A percentile compares a stretch with the other conserved stretches of the same genome.
Conservation (phyloP, 2,888 invertebrate genomes). For the Andrena praecox region DNA sequence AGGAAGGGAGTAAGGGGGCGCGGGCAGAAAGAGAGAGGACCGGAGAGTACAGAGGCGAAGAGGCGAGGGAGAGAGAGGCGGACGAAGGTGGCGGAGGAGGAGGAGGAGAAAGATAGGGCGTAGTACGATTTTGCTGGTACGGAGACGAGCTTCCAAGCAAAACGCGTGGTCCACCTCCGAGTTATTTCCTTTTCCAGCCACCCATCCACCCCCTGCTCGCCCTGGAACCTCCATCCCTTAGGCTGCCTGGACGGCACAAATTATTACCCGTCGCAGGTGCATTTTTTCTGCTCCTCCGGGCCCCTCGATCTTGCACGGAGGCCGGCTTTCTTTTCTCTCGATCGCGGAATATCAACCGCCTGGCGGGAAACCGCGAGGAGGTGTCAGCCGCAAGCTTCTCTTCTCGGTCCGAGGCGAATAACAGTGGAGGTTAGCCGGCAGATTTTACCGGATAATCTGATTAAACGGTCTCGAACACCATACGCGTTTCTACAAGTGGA, state of each 20-base stretch:
- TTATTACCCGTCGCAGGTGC: constrained; percentile 82
- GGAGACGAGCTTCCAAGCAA: constrained; percentile 79
- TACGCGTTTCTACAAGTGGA: too few relatives aligned
- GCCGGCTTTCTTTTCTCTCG: constrained; percentile 37
- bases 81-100: constrained; percentile 58
- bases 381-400: neutral
- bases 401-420: neutral
- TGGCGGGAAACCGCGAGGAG: constrained; percentile 51
- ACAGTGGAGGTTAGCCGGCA: neutral
- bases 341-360: constrained; percentile 42
- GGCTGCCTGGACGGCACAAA: constrained; percentile 77
- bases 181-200: constrained; percentile 79
- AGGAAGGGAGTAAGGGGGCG: constrained; percentile 59
- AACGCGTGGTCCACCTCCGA: constrained; percentile 81
- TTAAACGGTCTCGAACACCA: neutral
- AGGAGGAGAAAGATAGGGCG: constrained; percentile 71
- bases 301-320: constrained; percentile 28
- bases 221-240: constrained; percentile 54
- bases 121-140: constrained; percentile 77
- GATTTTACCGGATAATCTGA: neutral
- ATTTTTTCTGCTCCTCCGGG: constrained; percentile 75
- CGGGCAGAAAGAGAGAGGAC: constrained; percentile 46
- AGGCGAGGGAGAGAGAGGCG: constrained; percentile 53
- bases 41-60: constrained; percentile 50
- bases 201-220: constrained; percentile 40